Evolutionary conservation across 2,888 invertebrate species (phyloP), one percentile per base, ranked within the genome.

Genomic region (Troilus luridus): DNA sequence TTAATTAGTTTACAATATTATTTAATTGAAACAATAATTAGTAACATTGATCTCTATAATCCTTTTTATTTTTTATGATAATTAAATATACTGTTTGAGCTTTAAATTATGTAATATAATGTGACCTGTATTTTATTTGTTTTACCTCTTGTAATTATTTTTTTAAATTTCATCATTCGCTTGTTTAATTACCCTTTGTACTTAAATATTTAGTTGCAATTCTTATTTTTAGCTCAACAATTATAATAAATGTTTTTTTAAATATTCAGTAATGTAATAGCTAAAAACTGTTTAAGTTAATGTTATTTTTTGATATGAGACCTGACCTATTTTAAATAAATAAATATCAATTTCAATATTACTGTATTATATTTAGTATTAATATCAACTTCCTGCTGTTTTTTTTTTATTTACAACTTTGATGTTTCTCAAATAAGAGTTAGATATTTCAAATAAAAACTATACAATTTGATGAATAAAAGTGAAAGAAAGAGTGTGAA

Each of bases 251-350:
- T 85, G 5, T n/a, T 85, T 85, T 54, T 56, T 56, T 9, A 19
- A 81, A 81, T 21, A 56, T 56, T 54, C 56, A 58, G 56, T 77
- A 67, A 67, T 24, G 24, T 81, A 81, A 81, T 77, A 81, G 41
- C 54, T 41, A 81, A 41, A 19, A 85, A 56, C 85, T 85, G n/a
- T 85, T 85, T 85, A 85, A 85, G 56, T 56, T 85, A 85, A 85
- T 85, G 58, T 85, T 85, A 85, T 85, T 85, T 85, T 85, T 85
- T 54, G 41, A 85, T 85, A 85, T 85, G 56, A 56, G 41, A 85
- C 85, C n/a, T 56, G 85, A 85, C 56, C n/a, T 85, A 85, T 85
- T 85, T 85, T 85, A 85, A 85, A 85, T 56, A 81, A 81, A 81
- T 81, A 85, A 56, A 56, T 85, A 85, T 85, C 56, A 21, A 56